Evolutionary conservation across 64 coral and sea anemone genomes (phyloP), one percentile per base, ranked within the genome.

Genomic region (Stichodactyla helianthus): DNA sequence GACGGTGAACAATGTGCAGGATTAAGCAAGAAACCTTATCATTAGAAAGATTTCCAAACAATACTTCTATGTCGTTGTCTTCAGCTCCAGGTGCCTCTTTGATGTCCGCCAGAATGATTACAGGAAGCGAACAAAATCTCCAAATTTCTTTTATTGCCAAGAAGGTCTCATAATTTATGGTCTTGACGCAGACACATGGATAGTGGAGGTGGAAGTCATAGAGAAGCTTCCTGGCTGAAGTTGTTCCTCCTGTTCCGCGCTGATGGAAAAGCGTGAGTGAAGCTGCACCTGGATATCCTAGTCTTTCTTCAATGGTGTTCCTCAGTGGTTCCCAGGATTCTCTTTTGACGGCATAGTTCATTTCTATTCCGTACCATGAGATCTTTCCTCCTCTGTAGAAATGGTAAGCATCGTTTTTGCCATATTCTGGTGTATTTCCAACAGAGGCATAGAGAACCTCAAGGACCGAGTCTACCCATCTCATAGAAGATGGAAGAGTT

Each of bases 221-320:
- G 18, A 95, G 74, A 61, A 95, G 77, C 15, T 77, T 86, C 12
- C 82, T 84, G 15, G 93, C 89, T 9, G 93, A 91, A 12, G 93
- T 95, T 9, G 93, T 88, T 5, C 93, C 93, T n/a, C 93, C 93
- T 13, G 93, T 59, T n/a, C 93, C 93, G 19, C 93, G 82, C 81
- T 91, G 20, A 68, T 95, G 93, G 4, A 44, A 55, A 62, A 95
- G 77, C 9, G 2, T 54, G 0, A 88, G 74, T 13, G 1, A 14
- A 10, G 89, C 28, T 12, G 93, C 74, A 0, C 93, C 93, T n/a
- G 83, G 16, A 13, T 79, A 55, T 53, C 35, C 51, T 10, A 95
- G 8, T 14, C 78, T 57, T 3, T 91, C 79, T 2, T 81, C 77
- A 4, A 95, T 84, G 50, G 51, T 86, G 6, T 6, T 17, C 50